Evolutionary conservation across 1,140 invertebrate species (phyloP), one percentile per base, ranked within the genome.

Genomic region (Sesamia nonagrioides): DNA sequence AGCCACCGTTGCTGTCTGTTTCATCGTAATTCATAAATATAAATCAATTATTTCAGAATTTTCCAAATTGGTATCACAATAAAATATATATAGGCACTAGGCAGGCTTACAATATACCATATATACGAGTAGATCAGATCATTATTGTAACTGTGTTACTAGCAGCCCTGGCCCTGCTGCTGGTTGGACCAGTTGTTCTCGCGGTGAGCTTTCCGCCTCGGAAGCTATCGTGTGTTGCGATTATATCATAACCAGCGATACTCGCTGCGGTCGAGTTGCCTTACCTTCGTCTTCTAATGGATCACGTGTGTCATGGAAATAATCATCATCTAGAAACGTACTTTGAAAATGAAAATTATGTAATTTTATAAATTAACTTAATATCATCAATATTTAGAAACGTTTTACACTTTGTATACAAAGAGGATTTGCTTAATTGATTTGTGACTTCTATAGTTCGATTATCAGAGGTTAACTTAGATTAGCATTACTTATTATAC

Each of bases 211-310:
- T 69, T 42, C 66, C 50, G 66, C 40, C 66, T 50, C 66, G 66
- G 66, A 69, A 69, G 66, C 37, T 48, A 69, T 69, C 66, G 66
- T 6, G 40, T 69, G 37, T 69, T 42, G 42, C 40, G 66, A 48
- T 69, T 50, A 69, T 50, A 69, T 69, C 66, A 69, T 21, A 48
- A 45, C 17, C 18, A 21, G 35, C 17, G 11, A 7, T 8, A 48
- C 42, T 42, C 6, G 18, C 66, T 33, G 21, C 8, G 48, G 66
- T 33, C 15, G n/a, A 15, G 42, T 42, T 69, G 15, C 7, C 21
- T n/a, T 21, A 6, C n/a, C 66, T 69, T 50, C 11, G 21, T 27
- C 2, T 18, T 69, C 66, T 48, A 50, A 50, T 33, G 18, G n/a
- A 4, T 69, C 33, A 6, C 33, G 7, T 69, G 21, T 69, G 11